These are phyloP conservation scores for Formica exsecta DNA, from an alignment of 1,140 invertebrate genomes.

Conservation along the genomic window DNA sequence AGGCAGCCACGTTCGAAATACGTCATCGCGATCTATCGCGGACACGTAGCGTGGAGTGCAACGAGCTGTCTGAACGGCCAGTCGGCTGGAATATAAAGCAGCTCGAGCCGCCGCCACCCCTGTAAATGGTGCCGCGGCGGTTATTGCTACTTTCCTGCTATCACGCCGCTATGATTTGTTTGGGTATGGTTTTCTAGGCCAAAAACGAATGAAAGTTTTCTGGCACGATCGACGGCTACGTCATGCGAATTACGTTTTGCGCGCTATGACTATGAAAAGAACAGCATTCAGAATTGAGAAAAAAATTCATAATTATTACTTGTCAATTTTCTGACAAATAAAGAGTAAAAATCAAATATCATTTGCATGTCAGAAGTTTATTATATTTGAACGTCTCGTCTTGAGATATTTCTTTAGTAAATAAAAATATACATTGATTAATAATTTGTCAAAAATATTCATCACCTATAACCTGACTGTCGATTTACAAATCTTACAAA, in stretches of 20 bases:
- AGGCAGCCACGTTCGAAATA: not conserved
- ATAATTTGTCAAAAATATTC: not conserved
- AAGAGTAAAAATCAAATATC: not conserved
- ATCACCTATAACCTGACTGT: not conserved
- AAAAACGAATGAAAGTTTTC: slow-evolving; percentile 4
- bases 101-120: not conserved
- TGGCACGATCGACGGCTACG: not conserved
- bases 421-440: not conserved
- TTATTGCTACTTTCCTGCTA: slow-evolving; percentile 65
- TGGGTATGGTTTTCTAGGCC: not conserved
- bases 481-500: not conserved
- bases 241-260: not conserved
- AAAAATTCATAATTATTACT: not conserved
- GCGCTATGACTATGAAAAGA: not conserved
- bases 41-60: slow-evolving; percentile 52
- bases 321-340: not conserved
- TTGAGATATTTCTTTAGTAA: not conserved
- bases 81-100: slow-evolving; percentile 59
- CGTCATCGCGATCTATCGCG: slow-evolving; percentile 57
- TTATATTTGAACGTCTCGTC: not conserved
- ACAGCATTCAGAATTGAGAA: not conserved
- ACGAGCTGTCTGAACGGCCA: slow-evolving; percentile 53
- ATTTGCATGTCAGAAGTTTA: not conserved
- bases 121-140: slow-evolving; percentile 50
- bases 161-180: slow-evolving; percentile 54